phyloP scores from a whole-genome alignment of 2,888 invertebrate species.

The Fragum sueziense region DNA sequence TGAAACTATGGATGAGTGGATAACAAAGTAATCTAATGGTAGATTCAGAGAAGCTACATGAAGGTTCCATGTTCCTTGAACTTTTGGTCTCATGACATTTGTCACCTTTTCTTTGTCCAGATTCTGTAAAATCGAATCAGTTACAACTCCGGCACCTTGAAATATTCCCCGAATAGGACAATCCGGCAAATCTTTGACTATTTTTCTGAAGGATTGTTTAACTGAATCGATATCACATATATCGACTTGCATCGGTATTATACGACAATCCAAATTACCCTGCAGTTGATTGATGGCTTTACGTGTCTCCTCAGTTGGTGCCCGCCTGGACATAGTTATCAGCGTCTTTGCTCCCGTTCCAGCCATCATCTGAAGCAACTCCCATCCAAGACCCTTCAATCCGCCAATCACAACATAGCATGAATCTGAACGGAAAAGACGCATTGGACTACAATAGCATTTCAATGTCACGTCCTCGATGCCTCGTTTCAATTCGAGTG shows the following conservation, averaged over 20 bases:
- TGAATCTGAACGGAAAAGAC: slow-evolving; percentile 55
- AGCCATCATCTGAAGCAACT: slow-evolving; percentile 62
- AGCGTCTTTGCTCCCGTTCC: slow-evolving; percentile 63
- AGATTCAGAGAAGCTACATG: slow-evolving; percentile 56
- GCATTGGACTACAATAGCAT: neutral
- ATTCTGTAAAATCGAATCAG: slow-evolving; percentile 42
- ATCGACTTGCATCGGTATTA: slow-evolving; percentile 58
- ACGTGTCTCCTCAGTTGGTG: slow-evolving; percentile 34
- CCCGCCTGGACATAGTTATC: slow-evolving; percentile 64
- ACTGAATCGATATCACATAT: slow-evolving; percentile 56
- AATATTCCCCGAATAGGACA: slow-evolving; percentile 61
- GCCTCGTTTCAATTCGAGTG: neutral
- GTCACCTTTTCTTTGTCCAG: slow-evolving; percentile 47
- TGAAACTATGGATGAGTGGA: slow-evolving; percentile 69
- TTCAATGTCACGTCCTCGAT: neutral
- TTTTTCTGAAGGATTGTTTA: slow-evolving; percentile 6
- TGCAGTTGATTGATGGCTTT: slow-evolving; percentile 46
- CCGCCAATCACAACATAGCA: slow-evolving; percentile 71
- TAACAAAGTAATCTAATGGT: slow-evolving; percentile 66
- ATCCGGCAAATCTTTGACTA: slow-evolving; percentile 19
- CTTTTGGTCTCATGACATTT: slow-evolving; percentile 50
- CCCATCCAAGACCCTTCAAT: slow-evolving; percentile 73
- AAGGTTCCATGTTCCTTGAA: slow-evolving; percentile 67
- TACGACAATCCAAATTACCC: slow-evolving; percentile 39
- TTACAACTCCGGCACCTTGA: slow-evolving; percentile 62